These are phyloP conservation scores for Morelia viridis DNA, from an alignment of 2,797 vertebrate species.

Conservation along the genomic window DNA sequence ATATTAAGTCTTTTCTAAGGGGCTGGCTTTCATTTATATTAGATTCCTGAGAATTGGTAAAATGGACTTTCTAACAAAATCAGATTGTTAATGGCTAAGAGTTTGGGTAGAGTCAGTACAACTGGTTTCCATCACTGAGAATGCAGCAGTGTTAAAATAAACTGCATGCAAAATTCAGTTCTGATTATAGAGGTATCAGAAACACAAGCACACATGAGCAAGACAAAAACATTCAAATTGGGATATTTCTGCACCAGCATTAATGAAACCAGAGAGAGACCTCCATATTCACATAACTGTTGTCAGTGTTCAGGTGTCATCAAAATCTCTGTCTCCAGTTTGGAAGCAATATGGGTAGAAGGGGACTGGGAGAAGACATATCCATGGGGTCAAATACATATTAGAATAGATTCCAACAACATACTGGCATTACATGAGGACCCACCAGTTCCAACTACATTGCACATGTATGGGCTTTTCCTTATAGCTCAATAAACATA, in stretches of 20 bases:
- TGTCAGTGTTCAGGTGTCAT: neutral
- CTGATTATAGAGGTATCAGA: too few species aligned
- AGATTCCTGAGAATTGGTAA: too few species aligned
- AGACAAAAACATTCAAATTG: too few species aligned
- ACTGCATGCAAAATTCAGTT: neutral
- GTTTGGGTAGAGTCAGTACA: neutral
- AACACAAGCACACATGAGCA: too few species aligned
- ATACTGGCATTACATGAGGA: neutral
- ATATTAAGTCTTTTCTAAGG: too few species aligned
- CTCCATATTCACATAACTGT: neutral
- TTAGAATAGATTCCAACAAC: too few species aligned
- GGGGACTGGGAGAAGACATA: neutral
- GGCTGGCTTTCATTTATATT: too few species aligned
- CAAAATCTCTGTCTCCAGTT: too few species aligned
- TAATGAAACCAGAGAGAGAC: neutral
- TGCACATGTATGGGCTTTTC: neutral
- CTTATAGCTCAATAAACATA: neutral
- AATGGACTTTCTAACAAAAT: too few species aligned
- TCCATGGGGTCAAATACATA: neutral
- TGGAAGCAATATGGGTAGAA: neutral
- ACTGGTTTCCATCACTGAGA: neutral
- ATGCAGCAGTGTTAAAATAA: neutral
- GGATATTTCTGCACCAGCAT: neutral
- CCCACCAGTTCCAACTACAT: neutral
- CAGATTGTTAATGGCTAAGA: too few species aligned